Base-by-base conservation (phyloP, 2,113 vertebrate genomes). In the Varanus komodoensis region DNA sequence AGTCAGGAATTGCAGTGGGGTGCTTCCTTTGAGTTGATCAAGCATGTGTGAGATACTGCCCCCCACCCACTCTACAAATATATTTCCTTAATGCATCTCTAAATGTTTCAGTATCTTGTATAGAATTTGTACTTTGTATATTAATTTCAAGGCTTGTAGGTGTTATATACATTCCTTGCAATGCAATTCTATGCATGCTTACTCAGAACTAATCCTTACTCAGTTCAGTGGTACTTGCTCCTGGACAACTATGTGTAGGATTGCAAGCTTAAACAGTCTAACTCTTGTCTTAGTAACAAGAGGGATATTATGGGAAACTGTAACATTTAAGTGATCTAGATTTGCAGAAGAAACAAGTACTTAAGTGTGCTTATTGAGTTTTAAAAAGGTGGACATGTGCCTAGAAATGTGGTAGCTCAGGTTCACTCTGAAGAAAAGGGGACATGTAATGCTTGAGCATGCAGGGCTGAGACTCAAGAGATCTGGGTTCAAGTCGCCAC, bases 1-100 rank as follows among this genome's bases (percentile, higher is more conserved):
- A 61, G 8, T 84, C 92, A 95, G 78, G 78, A 95, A 92, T 93
- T 82, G 92, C 89, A 90, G 44, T 64, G 82, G 83, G 86, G 3
- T 79, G 6, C 91, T 91, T 91, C 89, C n/a, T 87, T 91, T 74
- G 74, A 0, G 0, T 34, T 82, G 71, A 88, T 88, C 82, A 86
- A 12, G 44, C 34, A 81, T 79, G 21, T 89, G 50, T 92, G 32
- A 80, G 64, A 57, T 68, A 68, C 27, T 77, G 0, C 86, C 4
- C 83, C 89, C 91, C 15, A 44, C 25, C n/a, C 27, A 52, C 6
- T 19, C 8, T 48, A n/a, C 34, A 25, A 44, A 44, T 12, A 52
- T 17, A 73, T 52, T 73, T 52, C 68, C 73, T 8, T 1, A 19
- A 4, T 14, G 48, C 19, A 23, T 67, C 80, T 87, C 38, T 11